Evolutionary conservation across 2,888 invertebrate genomes (phyloP).

Genomic region (Napeogenes inachia): DNA sequence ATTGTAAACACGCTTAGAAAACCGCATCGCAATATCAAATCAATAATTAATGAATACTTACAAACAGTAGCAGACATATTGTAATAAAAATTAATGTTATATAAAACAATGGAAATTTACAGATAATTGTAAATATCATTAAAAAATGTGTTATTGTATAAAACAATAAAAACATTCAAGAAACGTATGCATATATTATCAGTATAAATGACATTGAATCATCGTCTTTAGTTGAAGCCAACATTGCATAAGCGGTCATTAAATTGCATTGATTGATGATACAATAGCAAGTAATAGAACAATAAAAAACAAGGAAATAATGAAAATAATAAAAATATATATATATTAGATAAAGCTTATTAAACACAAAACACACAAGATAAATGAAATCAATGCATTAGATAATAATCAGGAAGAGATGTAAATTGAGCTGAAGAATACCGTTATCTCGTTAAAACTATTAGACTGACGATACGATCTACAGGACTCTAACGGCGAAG

Average conservation of each 20-base stretch:
- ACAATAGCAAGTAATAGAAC: slow-evolving; percentile 38
- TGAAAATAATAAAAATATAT: not conserved
- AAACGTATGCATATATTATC: slow-evolving; percentile 12
- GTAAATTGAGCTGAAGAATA: slow-evolving; percentile 51
- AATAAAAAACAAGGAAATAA: slow-evolving; percentile 15
- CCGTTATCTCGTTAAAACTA: slow-evolving; percentile 69
- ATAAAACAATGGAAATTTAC: too few species aligned
- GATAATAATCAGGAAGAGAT: slow-evolving; percentile 47
- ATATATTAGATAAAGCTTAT: not conserved
- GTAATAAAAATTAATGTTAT: too few species aligned
- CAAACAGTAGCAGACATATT: too few species aligned
- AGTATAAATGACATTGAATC: slow-evolving; percentile 48
- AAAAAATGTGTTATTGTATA: too few species aligned
- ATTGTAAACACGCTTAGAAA: slow-evolving; percentile 37
- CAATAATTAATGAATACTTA: too few species aligned
- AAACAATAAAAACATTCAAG: slow-evolving; percentile 3
- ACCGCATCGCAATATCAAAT: not conserved
- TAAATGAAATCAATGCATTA: slow-evolving; percentile 30
- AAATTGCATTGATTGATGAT: slow-evolving; percentile 38
- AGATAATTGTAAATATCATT: too few species aligned
- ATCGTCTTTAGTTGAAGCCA: slow-evolving; percentile 53
- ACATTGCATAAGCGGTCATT: slow-evolving; percentile 61
- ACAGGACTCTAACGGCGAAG: slow-evolving; percentile 54
- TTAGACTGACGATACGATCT: slow-evolving; percentile 62
- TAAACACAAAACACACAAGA: slow-evolving; percentile 13